Conservation (phyloP, 2,888 invertebrate genomes). For the Netelia inedita region DNA sequence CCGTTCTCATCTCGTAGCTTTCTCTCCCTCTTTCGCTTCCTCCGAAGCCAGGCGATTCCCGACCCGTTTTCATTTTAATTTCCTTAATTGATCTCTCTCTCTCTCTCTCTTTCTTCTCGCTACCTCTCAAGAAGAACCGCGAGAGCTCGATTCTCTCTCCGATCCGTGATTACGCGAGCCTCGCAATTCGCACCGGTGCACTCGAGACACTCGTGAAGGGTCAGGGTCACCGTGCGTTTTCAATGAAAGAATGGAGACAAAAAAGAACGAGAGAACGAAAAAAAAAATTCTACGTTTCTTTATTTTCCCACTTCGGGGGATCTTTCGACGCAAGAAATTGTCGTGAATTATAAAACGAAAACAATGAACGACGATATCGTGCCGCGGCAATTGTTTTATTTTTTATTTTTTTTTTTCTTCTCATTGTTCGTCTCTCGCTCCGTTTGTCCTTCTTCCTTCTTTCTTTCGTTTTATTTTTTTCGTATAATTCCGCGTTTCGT, state of each 20-base stretch:
- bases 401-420: neutral
- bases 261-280: neutral
- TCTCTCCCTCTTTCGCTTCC: conserved; percentile 10
- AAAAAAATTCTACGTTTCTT: conserved; percentile 4
- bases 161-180: neutral
- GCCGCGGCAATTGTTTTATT: neutral
- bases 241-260: neutral
- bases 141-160: too few species aligned
- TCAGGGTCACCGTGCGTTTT: conserved; percentile 23
- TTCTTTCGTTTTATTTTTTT: neutral
- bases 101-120: neutral
- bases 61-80: conserved; percentile 42
- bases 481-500: conserved; percentile 3
- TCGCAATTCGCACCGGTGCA: neutral
- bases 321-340: conserved; percentile 14
- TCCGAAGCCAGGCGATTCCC: neutral
- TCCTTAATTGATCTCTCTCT: conserved; percentile 37
- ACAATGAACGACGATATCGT: conserved; percentile 35
- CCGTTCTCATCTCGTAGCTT: conserved; percentile 6
- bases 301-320: neutral
- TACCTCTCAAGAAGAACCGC: neutral
- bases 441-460: conserved; percentile 6
- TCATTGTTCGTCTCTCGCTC: conserved; percentile 19
- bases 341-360: conserved; percentile 40
- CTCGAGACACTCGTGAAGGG: neutral